Conservation (phyloP, 1,140 invertebrate species). For the Sinonovacula constricta region DNA sequence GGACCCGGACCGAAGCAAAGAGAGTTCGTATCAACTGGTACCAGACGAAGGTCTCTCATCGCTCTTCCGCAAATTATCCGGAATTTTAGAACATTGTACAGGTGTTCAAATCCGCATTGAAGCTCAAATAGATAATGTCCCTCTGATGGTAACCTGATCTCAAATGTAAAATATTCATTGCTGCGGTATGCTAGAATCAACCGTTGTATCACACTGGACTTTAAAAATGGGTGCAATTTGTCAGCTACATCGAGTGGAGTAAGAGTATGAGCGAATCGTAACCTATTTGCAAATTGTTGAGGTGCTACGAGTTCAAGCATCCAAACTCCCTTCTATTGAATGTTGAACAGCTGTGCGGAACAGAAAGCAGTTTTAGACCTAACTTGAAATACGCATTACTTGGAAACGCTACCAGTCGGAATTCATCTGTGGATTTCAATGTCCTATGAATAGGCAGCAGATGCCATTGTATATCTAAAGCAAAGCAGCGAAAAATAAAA, state of each 20-base stretch:
- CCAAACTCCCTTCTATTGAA: constrained; percentile 14
- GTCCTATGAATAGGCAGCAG: constrained; percentile 30
- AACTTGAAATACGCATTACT: constrained; percentile 39
- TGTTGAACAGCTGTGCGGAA: constrained; percentile 32
- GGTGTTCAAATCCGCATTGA: constrained; percentile 29
- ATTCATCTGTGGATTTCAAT: constrained; percentile 33
- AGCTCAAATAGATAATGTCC: constrained; percentile 24
- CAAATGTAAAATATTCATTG: constrained; percentile 39
- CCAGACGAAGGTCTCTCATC: constrained; percentile 10
- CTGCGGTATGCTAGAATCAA: constrained; percentile 36
- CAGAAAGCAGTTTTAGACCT: constrained; percentile 18
- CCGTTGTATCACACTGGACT: neutral
- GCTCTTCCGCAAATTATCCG: constrained; percentile 13
- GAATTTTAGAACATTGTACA: constrained; percentile 32
- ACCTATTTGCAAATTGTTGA: constrained; percentile 15
- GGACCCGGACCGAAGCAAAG: constrained; percentile 40
- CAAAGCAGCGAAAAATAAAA: constrained; percentile 41
- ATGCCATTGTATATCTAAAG: constrained; percentile 30
- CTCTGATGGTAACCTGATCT: constrained; percentile 13
- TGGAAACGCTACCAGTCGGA: constrained; percentile 13
- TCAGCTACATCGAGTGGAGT: neutral
- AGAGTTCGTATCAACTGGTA: neutral
- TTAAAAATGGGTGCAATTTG: neutral
- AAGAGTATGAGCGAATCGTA: constrained; percentile 22
- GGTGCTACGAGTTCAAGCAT: constrained; percentile 29